phyloP scores from a whole-genome alignment of 2,888 invertebrate species.

The Hipparchia sbordonii region DNA sequence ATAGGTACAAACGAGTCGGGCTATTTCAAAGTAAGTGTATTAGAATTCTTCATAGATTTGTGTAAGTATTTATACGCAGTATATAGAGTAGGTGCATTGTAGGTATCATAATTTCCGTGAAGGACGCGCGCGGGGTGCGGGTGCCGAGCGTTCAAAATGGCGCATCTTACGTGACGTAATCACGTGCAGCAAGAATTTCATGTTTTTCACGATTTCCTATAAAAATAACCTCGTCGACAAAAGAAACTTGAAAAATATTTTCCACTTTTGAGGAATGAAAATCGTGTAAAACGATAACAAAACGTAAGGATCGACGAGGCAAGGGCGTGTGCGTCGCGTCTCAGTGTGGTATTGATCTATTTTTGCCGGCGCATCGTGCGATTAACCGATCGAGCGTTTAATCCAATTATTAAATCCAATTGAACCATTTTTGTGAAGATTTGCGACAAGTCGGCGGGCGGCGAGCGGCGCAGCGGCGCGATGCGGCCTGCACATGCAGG shows the following conservation, averaged over 20 bases:
- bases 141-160: slow-evolving; percentile 12
- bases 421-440: slow-evolving; percentile 2
- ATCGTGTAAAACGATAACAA: neutral
- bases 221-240: neutral
- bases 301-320: neutral
- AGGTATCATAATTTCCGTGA: neutral
- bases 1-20: too few relatives aligned
- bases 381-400: slow-evolving; percentile 31
- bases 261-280: neutral
- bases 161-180: slow-evolving; percentile 17
- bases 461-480: too few relatives aligned
- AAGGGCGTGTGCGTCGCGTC: neutral
- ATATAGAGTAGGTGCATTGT: neutral
- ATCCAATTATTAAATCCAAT: slow-evolving; percentile 29
- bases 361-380: slow-evolving; percentile 20
- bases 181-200: neutral
- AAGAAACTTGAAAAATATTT: neutral
- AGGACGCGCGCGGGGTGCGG: neutral
- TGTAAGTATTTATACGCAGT: neutral
- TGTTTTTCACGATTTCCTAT: neutral
- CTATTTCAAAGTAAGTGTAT: too few relatives aligned
- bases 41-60: neutral
- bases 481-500: slow-evolving; percentile 17
- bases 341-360: slow-evolving; percentile 2
- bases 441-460: neutral